Evolutionary conservation across 2,113 vertebrate species (phyloP).

Genomic region (Siniperca knerii): DNA sequence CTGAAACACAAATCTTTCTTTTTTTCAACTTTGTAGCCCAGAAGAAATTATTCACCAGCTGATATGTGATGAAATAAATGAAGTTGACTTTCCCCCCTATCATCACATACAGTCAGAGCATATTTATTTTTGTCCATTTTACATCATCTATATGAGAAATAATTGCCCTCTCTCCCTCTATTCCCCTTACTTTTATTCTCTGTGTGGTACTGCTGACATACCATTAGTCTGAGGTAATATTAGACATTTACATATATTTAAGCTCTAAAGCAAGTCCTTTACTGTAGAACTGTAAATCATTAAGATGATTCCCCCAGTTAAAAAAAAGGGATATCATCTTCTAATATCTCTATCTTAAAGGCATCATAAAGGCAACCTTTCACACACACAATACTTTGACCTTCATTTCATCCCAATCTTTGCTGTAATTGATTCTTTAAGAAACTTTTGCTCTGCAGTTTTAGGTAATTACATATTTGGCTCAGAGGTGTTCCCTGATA

Average conservation of each 20-base stretch:
- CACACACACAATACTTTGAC: constrained; percentile 4
- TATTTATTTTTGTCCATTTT: constrained; percentile 61
- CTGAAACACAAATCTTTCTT: constrained; percentile 14
- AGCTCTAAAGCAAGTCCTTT: constrained; percentile 1
- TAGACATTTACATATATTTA: constrained; percentile 22
- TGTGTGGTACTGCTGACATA: constrained; percentile 7
- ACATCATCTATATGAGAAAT: constrained; percentile 41
- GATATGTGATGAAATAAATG: constrained; percentile 52
- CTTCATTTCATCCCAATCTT: constrained; percentile 14
- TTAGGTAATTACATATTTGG: constrained; percentile 18
- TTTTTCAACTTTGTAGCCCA: constrained; percentile 24
- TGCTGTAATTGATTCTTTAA: constrained; percentile 21
- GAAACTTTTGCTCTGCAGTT: constrained; percentile 15
- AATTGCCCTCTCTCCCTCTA: constrained; percentile 19
- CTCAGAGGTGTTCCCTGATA: not conserved
- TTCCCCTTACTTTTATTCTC: not conserved
- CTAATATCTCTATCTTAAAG: constrained; percentile 25
- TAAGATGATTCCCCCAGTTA: not conserved
- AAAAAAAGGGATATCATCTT: not conserved
- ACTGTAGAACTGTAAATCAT: not conserved
- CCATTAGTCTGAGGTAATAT: constrained; percentile 6
- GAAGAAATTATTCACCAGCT: constrained; percentile 37
- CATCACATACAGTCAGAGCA: constrained; percentile 15
- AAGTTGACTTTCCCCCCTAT: constrained; percentile 35
- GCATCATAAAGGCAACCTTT: constrained; percentile 21